Evolutionary conservation across 1,140 invertebrate species (phyloP), one percentile per base, ranked within the genome.

Genomic region (Vollenhovia emeryi): DNA sequence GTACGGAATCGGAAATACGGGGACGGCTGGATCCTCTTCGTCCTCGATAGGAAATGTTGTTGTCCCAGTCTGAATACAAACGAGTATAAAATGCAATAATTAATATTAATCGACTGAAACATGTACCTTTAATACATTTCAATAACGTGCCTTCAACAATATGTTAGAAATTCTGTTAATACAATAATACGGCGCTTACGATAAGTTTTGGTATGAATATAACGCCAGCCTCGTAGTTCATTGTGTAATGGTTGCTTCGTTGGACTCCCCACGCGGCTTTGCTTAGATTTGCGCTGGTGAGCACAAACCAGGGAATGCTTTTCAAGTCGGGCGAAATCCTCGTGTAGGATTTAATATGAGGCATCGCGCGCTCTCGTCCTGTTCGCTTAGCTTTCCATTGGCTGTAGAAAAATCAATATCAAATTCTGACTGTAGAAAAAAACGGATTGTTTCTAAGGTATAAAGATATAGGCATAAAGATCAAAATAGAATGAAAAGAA

Each of bases 271-370:
- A 99, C 0, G 99, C 99, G 21, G 98, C 98, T 95, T 99, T 99
- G 15, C 98, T 99, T 8, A 99, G 93, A 95, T 99, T 99, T 0
- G 98, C 98, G 89, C 98, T 99, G 0, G 98, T 99, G 0, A 99
- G 94, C 0, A 98, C 94, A 92, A 98, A 99, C 97, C 97, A 98
- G 85, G 96, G 97, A 85, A 96, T 95, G 92, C 96, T 94, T 66
- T 95, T 95, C 60, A 94, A 92, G 95, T 96, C 97, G 83, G 95
- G 97, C 0, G 97, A 97, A 2, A 97, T 92, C 55, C 98, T 96
- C 0, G 96, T 96, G 93, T 99, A 99, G 0, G 97, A 97, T 94
- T 99, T 99, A 62, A 99, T 98, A 92, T 99, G 99, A 6, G 99
- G 99, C 96, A 98, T 98, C 1, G 98, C 98, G 86, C 96, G 94